phyloP scores from a whole-genome alignment of 2,888 invertebrate genomes.

The Pterobdella sp. region DNA sequence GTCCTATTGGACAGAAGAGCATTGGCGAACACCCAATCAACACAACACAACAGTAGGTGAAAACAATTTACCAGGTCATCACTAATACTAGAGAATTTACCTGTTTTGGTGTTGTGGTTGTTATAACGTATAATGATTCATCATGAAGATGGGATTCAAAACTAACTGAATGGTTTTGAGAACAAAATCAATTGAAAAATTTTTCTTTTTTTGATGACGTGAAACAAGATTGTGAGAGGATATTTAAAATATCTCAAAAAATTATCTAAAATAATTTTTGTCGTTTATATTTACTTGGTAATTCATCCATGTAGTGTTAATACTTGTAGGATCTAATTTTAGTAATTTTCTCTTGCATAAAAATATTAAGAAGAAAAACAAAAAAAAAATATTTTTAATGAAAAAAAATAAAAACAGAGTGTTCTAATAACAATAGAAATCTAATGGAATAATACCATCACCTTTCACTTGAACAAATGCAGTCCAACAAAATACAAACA shows the following conservation, averaged over 20 bases:
- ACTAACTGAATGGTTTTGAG: too few relatives aligned
- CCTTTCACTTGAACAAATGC: conserved; percentile 72
- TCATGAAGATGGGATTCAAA: neutral
- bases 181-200: too few relatives aligned
- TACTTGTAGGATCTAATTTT: too few relatives aligned
- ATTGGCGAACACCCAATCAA: conserved; percentile 82
- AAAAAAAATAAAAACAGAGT: neutral
- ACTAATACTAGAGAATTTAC: conserved; percentile 73
- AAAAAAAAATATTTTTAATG: neutral
- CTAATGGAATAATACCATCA: too few relatives aligned
- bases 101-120: conserved; percentile 47
- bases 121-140: neutral
- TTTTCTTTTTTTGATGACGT: too few relatives aligned
- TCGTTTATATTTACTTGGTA: too few relatives aligned
- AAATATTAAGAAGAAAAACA: conserved; percentile 20
- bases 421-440: conserved; percentile 23
- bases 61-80: conserved; percentile 90
- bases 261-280: too few relatives aligned
- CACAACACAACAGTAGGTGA: conserved; percentile 78
- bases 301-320: too few relatives aligned
- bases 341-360: too few relatives aligned
- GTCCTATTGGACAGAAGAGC: conserved; percentile 69
- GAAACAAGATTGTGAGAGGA: too few relatives aligned
- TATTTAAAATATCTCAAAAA: too few relatives aligned
- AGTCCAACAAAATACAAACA: conserved; percentile 90